Evolutionary conservation across 2,113 vertebrate species (phyloP).

Genomic region (Chlamydotis undulata): DNA sequence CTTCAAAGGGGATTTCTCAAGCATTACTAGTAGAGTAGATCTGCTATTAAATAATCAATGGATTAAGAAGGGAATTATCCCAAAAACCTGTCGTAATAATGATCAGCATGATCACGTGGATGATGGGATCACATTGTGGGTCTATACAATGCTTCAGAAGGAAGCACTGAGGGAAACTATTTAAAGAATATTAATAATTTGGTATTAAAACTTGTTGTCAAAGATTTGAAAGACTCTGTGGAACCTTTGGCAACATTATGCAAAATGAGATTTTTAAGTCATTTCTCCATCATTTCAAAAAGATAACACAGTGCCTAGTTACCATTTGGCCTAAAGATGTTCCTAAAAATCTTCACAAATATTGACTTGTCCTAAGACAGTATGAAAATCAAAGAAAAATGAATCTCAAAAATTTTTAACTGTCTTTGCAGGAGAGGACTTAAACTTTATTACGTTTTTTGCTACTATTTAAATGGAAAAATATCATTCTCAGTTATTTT

Average conservation of each 20-base stretch:
- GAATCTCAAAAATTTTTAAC: neutral
- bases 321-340: neutral
- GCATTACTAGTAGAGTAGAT: neutral
- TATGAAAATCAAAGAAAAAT: neutral
- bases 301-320: neutral
- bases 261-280: neutral
- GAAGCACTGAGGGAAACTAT: neutral
- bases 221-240: neutral
- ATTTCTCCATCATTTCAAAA: neutral
- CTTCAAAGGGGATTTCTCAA: neutral
- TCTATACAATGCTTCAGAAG: neutral
- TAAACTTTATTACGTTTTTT: neutral
- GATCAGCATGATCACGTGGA: neutral
- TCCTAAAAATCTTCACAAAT: neutral
- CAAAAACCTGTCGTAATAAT: neutral
- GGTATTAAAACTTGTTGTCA: neutral
- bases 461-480: neutral
- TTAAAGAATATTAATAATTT: neutral
- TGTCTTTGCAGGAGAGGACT: neutral
- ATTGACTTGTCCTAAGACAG: neutral
- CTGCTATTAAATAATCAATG: neutral
- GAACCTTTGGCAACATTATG: neutral
- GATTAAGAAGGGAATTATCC: neutral
- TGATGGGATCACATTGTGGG: fast-evolving
- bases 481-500: neutral